phyloP scores from a whole-genome alignment of 2,888 invertebrate species.

The Trissoscelio sp. region DNA sequence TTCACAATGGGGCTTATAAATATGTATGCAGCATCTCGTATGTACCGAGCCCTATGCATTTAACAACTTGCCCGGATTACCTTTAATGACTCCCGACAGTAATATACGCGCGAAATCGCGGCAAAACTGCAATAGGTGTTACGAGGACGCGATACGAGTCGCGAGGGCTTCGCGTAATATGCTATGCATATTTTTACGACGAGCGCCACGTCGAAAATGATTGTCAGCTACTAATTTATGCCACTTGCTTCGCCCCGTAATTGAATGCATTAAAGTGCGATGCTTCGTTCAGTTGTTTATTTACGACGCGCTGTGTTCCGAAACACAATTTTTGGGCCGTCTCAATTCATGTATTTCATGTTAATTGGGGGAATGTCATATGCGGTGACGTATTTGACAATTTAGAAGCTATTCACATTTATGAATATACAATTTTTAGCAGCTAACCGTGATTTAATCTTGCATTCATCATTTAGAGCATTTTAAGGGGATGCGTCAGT shows the following conservation, averaged over 20 bases:
- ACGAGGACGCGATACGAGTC: slow-evolving; percentile 44
- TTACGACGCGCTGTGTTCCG: neutral
- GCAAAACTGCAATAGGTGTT: slow-evolving; percentile 61
- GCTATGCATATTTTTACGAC: slow-evolving; percentile 57
- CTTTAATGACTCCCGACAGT: slow-evolving; percentile 68
- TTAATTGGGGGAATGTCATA: too few species aligned
- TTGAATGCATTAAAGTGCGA: slow-evolving; percentile 48
- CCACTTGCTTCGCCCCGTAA: slow-evolving; percentile 22
- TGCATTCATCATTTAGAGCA: too few species aligned
- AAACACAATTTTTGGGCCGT: too few species aligned
- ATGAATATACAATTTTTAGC: too few species aligned
- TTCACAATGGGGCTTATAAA: slow-evolving; percentile 54
- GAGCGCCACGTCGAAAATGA: slow-evolving; percentile 44
- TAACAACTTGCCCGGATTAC: slow-evolving; percentile 64
- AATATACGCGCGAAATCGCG: slow-evolving; percentile 63
- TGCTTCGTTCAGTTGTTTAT: slow-evolving; percentile 30
- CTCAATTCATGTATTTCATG: too few species aligned
- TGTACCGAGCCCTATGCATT: slow-evolving; percentile 64
- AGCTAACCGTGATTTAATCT: too few species aligned
- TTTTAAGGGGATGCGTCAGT: too few species aligned
- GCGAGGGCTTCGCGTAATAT: slow-evolving; percentile 62
- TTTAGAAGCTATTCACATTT: too few species aligned
- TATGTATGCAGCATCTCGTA: slow-evolving; percentile 64
- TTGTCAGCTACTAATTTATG: slow-evolving; percentile 57
- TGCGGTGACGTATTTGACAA: too few species aligned